These are phyloP conservation scores for Mythimna vitellina DNA, from an alignment of 2,888 invertebrate species.

Conservation along the genomic window DNA sequence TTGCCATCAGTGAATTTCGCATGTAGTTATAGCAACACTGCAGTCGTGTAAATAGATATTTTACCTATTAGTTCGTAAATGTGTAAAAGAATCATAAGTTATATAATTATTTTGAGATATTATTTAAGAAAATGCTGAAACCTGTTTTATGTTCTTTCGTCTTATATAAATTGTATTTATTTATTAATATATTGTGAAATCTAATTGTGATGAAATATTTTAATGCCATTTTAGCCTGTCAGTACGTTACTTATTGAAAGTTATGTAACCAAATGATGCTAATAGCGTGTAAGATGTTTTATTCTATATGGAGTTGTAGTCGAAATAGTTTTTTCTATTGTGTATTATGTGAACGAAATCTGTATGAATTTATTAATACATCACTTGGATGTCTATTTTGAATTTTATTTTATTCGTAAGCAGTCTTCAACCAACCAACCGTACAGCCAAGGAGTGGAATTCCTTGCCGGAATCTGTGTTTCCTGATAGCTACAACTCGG, in stretches of 20 bases:
- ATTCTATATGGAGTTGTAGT: conserved; percentile 85
- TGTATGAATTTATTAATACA: conserved; percentile 89
- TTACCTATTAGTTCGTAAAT: conserved; percentile 70
- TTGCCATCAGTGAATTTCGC: conserved; percentile 72
- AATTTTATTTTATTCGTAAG: conserved; percentile 60
- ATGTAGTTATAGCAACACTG: conserved; percentile 65
- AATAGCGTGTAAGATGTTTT: conserved; percentile 87
- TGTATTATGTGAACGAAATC: conserved; percentile 86
- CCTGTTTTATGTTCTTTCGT: conserved; percentile 60
- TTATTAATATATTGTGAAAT: conserved; percentile 80
- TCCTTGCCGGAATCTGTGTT: too few species aligned
- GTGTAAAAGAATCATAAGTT: conserved; percentile 68
- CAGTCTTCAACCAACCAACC: background rate
- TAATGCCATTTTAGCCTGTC: conserved; percentile 89
- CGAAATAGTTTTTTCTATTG: conserved; percentile 86
- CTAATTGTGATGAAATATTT: conserved; percentile 87
- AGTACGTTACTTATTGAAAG: conserved; percentile 85
- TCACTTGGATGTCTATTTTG: conserved; percentile 84
- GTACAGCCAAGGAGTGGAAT: too few species aligned
- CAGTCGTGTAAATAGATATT: conserved; percentile 76
- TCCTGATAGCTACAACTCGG: too few species aligned
- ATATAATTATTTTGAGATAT: conserved; percentile 67
- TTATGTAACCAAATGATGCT: conserved; percentile 90
- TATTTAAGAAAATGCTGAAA: conserved; percentile 63
- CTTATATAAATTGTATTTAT: conserved; percentile 74